Conservation (phyloP, 2,888 invertebrate genomes). For the Tenthredo scrophulariae region DNA sequence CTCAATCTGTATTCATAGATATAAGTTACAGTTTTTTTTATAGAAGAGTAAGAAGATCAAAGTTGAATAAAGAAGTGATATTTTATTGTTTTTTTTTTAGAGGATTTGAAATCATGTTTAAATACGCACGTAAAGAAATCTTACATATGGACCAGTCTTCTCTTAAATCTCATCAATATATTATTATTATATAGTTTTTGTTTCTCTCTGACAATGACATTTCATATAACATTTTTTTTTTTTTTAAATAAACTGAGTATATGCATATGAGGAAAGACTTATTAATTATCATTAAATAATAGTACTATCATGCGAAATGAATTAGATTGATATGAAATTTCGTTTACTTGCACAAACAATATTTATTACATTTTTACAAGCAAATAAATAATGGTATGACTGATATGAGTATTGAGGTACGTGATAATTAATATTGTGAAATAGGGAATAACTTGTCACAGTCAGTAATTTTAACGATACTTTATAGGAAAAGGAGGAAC, state of each 20-base stretch:
- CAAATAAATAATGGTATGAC: constrained; percentile 31
- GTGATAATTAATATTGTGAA: not conserved
- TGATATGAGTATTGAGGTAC: not conserved
- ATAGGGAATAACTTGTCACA: not conserved
- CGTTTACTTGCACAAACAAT: constrained; percentile 32
- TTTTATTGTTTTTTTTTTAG: not conserved
- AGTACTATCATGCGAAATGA: not conserved
- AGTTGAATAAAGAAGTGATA: not conserved
- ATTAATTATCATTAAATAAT: not conserved
- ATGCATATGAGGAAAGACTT: not conserved
- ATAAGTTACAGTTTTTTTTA: not conserved
- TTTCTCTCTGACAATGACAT: not conserved
- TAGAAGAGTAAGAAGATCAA: not conserved
- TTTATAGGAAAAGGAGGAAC: not conserved
- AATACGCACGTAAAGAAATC: not conserved
- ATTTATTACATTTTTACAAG: constrained; percentile 44
- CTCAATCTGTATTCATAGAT: not conserved
- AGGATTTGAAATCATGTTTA: not conserved
- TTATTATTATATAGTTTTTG: not conserved
- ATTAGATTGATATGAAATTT: not conserved
- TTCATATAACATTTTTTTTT: not conserved
- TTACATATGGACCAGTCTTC: too few relatives aligned
- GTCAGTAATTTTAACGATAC: not conserved
- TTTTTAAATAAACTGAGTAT: not conserved
- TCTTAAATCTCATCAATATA: not conserved